Percentiles rank a stretch among this genome's conserved stretches.
phyloP scores from a whole-genome alignment of 2,888 invertebrate genomes.

The Trachelus stipa region DNA sequence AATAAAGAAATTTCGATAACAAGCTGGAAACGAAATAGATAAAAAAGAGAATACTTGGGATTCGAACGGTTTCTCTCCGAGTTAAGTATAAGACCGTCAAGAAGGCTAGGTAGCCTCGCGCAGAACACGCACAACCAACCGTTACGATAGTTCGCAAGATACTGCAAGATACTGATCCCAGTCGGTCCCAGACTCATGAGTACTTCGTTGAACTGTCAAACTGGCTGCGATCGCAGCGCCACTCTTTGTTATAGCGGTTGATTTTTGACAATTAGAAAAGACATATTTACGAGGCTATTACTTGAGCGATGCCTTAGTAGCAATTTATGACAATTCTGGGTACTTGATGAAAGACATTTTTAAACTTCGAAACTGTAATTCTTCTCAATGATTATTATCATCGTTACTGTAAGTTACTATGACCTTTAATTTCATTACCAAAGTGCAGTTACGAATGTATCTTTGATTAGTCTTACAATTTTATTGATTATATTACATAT shows the following conservation, averaged over 20 bases:
- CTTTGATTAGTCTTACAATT: background rate
- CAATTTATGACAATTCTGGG: background rate
- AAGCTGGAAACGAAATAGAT: background rate
- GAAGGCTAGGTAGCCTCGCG: background rate
- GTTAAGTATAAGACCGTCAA: background rate
- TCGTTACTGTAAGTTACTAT: background rate
- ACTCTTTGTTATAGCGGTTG: background rate
- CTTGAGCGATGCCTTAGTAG: background rate
- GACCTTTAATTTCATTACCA: background rate
- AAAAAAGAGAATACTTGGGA: background rate
- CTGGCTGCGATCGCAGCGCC: background rate
- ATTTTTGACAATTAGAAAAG: background rate
- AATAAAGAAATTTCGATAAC: background rate
- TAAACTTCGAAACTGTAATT: background rate
- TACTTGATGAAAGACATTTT: background rate
- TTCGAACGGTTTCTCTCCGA: background rate
- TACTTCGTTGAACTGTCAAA: background rate
- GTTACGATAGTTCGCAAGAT: background rate
- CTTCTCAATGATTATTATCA: background rate
- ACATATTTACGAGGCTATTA: slow-evolving; percentile 1
- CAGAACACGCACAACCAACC: background rate
- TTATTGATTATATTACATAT: background rate
- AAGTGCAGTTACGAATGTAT: background rate
- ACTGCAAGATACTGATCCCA: background rate
- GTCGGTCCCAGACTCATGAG: background rate